These are phyloP conservation scores for Mesitornis unicolor DNA, from an alignment of 2,113 vertebrate genomes.

Conservation along the genomic window DNA sequence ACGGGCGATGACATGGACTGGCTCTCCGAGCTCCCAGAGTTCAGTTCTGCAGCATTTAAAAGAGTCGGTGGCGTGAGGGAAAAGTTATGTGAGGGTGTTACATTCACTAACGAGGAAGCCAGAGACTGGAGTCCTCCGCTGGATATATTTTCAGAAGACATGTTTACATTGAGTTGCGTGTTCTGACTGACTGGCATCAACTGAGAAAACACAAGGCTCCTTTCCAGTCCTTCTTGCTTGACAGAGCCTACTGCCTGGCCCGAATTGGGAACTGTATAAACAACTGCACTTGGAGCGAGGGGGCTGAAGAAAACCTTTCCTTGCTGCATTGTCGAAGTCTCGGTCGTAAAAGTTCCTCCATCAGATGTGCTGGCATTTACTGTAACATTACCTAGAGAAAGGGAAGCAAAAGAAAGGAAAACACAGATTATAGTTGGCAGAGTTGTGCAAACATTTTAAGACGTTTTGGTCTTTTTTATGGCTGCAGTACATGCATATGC, in stretches of 20 bases:
- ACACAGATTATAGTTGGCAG: neutral
- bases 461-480: neutral
- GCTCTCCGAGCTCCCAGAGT: constrained; percentile 73
- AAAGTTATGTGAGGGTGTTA: constrained; percentile 74
- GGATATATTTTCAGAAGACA: constrained; percentile 76
- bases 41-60: constrained; percentile 76
- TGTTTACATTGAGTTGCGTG: constrained; percentile 80
- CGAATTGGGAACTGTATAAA: constrained; percentile 88
- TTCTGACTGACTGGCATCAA: constrained; percentile 88
- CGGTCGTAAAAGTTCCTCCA: constrained; percentile 80
- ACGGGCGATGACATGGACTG: constrained; percentile 72
- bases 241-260: constrained; percentile 80
- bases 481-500: neutral
- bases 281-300: constrained; percentile 85
- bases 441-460: neutral
- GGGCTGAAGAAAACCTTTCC: constrained; percentile 84
- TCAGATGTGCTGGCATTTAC: constrained; percentile 82
- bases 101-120: constrained; percentile 76
- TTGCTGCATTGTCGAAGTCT: constrained; percentile 74
- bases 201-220: constrained; percentile 87
- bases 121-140: constrained; percentile 73
- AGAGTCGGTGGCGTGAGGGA: constrained; percentile 74
- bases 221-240: constrained; percentile 90
- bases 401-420: neutral
- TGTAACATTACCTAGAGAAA: constrained; percentile 82